phyloP scores from a whole-genome alignment of 2,113 vertebrate species.

The Oreochromis niloticus region DNA sequence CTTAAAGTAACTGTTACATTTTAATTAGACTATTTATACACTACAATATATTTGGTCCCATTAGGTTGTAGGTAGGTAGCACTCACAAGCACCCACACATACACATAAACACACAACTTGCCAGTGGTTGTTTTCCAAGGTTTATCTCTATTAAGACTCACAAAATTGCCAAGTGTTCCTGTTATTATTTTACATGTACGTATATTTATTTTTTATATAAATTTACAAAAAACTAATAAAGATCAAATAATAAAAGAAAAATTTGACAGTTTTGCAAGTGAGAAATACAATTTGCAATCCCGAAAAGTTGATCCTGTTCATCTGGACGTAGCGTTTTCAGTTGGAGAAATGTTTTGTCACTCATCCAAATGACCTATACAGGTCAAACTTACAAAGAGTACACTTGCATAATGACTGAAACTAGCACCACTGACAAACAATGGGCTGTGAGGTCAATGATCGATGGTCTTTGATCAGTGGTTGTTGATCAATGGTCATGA shows the following conservation, averaged over 20 bases:
- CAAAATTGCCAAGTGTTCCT: neutral
- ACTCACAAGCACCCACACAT: neutral
- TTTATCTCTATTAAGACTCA: neutral
- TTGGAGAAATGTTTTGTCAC: neutral
- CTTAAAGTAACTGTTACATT: neutral
- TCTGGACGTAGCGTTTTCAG: accelerated
- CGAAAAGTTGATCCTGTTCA: accelerated
- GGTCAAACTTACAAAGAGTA: neutral
- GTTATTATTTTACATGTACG: neutral
- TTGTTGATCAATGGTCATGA: neutral
- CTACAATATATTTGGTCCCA: neutral
- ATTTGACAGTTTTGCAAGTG: neutral
- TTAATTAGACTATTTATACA: neutral
- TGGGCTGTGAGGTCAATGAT: neutral
- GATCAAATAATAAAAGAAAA: neutral
- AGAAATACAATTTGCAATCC: neutral
- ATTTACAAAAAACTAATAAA: neutral
- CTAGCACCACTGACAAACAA: neutral
- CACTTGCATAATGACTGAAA: neutral
- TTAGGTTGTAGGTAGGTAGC: neutral
- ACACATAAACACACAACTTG: neutral
- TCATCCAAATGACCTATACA: neutral
- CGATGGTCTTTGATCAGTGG: too few species aligned
- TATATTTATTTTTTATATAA: neutral
- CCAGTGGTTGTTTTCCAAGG: neutral